These are phyloP conservation scores for Lamproptera curius DNA, from an alignment of 2,888 invertebrate genomes.

Conservation along the genomic window DNA sequence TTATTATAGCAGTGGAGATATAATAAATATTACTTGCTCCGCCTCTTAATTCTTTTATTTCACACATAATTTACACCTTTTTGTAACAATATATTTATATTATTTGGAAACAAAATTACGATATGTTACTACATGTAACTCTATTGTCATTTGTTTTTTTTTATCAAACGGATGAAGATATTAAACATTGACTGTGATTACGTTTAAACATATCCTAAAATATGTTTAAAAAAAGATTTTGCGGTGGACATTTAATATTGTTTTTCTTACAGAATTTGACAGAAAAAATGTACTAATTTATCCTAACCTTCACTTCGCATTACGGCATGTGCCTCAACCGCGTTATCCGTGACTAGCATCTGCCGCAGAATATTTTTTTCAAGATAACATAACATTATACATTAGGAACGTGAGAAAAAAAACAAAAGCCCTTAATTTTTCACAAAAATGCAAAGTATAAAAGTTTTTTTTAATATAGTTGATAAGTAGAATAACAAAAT, in stretches of 20 bases:
- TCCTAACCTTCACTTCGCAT: slow-evolving; percentile 6
- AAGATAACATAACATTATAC: slow-evolving; percentile 49
- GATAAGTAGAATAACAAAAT: background rate
- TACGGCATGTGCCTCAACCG: background rate
- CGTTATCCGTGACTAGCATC: slow-evolving; percentile 15
- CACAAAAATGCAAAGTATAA: slow-evolving; percentile 23
- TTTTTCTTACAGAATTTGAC: background rate
- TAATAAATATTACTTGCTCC: too few species aligned
- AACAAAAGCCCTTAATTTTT: slow-evolving; percentile 45
- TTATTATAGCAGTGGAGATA: too few species aligned
- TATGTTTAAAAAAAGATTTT: background rate
- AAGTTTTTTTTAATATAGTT: background rate
- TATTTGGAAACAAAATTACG: too few species aligned
- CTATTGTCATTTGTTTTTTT: background rate
- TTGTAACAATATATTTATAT: too few species aligned
- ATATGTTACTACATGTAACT: too few species aligned
- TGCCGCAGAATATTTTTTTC: slow-evolving; percentile 11
- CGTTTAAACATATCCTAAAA: background rate
- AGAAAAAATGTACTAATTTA: slow-evolving; percentile 12
- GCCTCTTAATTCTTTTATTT: too few species aligned
- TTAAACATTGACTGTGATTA: background rate
- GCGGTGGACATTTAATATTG: background rate
- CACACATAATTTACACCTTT: too few species aligned
- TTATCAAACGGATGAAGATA: background rate
- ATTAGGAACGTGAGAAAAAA: slow-evolving; percentile 50